Base-by-base conservation (phyloP, 2,113 vertebrate genomes). In the Lucifuga dentata region DNA sequence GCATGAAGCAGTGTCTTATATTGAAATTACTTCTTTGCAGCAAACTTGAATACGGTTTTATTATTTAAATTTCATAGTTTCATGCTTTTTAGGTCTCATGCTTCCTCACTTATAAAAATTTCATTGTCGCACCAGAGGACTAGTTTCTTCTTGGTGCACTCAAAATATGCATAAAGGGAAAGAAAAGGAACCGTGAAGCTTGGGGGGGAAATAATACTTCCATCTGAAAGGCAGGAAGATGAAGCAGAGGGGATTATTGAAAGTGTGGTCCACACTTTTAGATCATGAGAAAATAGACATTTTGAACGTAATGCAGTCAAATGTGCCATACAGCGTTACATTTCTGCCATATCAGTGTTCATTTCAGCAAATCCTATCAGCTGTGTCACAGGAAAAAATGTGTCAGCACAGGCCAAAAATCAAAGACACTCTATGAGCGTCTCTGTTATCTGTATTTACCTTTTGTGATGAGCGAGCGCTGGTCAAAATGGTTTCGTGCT, bases 391-490 rank as follows among this genome's bases (percentile, higher is more conserved):
- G 21, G 71, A 17, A 32, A 59, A 26, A 59, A 26, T 23, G 29
- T 50, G 15, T 66, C 44, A 66, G 20, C 46, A 11, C 15, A 65
- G 32, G 63, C 26, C 16, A 11, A 23, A 66, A 85, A 43, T 29
- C 23, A 33, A 4, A 26, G 39, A 45, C n/a, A 17, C 17, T 49
- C 26, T 20, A 17, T 63, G 38, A 79, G 68, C 49, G 5, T 58
- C 46, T 46, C 58, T 67, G 61, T 82, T 67, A 76, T 89, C 68
- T 78, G 39, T 48, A 24, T 80, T 75, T 83, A 70, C 82, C 57
- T 79, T 81, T 84, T 62, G 71, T 73, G 75, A 77, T 73, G 57
- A 74, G 49, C 59, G 71, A 53, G 50, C 21, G 1, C 24, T 39
- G 80, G 80, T 84, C 63, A 81, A 68, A 77, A 67, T 72, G 70